Conservation (phyloP, 2,797 vertebrate genomes). For the Cyprinodon diabolis region DNA sequence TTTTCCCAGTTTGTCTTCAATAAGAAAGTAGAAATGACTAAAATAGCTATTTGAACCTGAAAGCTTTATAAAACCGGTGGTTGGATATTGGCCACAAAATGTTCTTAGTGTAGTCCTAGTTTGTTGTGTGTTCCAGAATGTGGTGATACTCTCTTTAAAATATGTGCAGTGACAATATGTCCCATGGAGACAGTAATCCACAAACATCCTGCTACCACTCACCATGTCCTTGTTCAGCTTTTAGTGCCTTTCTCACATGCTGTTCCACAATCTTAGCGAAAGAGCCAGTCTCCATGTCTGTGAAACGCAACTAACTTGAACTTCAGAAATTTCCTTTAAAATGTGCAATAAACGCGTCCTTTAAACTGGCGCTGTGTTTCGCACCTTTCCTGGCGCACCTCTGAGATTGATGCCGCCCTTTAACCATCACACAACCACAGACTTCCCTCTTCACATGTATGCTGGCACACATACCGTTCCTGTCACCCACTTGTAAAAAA, state of each 20-base stretch:
- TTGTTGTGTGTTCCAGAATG: background rate
- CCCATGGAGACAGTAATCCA: background rate
- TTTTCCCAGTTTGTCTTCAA: background rate
- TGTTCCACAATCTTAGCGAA: conserved; percentile 72
- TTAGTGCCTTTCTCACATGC: conserved; percentile 63
- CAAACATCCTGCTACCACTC: conserved; percentile 41
- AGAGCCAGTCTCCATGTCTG: conserved; percentile 51
- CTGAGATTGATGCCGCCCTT: conserved; percentile 51
- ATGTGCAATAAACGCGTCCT: background rate
- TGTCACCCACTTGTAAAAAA: conserved; percentile 54
- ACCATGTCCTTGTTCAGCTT: conserved; percentile 54
- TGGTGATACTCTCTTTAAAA: background rate
- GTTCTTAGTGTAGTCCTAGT: background rate
- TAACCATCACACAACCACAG: conserved; percentile 47
- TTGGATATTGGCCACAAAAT: background rate
- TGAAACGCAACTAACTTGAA: background rate
- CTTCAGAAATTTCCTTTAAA: background rate
- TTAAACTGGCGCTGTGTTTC: conserved; percentile 23
- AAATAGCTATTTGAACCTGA: background rate
- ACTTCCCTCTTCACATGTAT: conserved; percentile 19
- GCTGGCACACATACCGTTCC: conserved; percentile 27
- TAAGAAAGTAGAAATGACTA: background rate
- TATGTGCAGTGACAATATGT: background rate
- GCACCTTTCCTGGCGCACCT: conserved; percentile 19
- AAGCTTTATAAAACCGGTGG: background rate